Evolutionary conservation across 2,113 vertebrate species (phyloP).

Genomic region (Ctenomys sociabilis): DNA sequence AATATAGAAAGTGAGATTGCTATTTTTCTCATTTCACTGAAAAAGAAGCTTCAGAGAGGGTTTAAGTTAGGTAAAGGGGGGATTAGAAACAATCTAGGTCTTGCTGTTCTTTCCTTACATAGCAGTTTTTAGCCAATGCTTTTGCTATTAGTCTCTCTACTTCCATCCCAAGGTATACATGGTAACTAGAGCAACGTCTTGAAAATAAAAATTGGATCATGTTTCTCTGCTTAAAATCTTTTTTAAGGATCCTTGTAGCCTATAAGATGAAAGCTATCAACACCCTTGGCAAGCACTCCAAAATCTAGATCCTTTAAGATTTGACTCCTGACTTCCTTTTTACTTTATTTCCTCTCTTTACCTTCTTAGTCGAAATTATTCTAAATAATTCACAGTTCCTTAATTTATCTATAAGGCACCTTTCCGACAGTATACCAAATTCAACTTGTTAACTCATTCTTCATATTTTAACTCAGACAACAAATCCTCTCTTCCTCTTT

Average conservation of each 20-base stretch:
- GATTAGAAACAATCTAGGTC: conserved; percentile 30
- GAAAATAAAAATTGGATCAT: conserved; percentile 45
- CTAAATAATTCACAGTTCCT: conserved; percentile 68
- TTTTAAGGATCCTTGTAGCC: neutral
- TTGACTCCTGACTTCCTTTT: neutral
- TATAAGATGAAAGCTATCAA: neutral
- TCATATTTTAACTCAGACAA: conserved; percentile 63
- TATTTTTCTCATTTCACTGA: conserved; percentile 9
- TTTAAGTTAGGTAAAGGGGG: neutral
- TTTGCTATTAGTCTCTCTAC: neutral
- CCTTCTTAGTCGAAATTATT: conserved; percentile 62
- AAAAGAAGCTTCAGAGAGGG: conserved; percentile 2
- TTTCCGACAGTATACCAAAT: conserved; percentile 59
- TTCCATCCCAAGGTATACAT: neutral
- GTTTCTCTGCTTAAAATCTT: conserved; percentile 34
- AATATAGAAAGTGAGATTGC: neutral
- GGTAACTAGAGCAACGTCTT: neutral
- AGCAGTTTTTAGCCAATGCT: conserved; percentile 6
- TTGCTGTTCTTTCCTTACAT: neutral
- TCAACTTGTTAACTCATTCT: conserved; percentile 36
- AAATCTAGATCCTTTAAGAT: conserved; percentile 55
- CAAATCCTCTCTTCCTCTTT: neutral
- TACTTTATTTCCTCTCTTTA: conserved; percentile 40
- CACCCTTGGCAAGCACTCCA: neutral
- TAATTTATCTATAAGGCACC: conserved; percentile 71